Conservation (phyloP, 2,888 invertebrate genomes). For the Papilio elwesi region DNA sequence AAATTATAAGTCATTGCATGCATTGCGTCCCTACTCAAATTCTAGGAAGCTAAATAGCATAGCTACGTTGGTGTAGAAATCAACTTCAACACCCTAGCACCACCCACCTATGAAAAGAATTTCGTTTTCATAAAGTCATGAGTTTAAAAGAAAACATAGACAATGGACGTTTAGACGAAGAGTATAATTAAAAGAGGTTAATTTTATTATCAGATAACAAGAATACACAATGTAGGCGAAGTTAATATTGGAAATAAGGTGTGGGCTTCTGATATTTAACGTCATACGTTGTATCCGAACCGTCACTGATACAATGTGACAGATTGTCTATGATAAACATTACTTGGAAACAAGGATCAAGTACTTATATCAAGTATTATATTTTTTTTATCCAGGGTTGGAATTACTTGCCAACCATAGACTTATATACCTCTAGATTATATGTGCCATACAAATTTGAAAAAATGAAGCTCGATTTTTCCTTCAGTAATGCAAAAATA, state of each 20-base stretch:
- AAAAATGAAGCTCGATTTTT: too few relatives aligned
- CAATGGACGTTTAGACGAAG: not conserved
- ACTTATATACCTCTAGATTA: too few relatives aligned
- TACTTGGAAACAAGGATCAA: not conserved
- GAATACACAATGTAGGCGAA: slow-evolving; percentile 7
- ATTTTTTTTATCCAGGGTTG: too few relatives aligned
- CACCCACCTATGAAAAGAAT: not conserved
- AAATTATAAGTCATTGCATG: too few relatives aligned
- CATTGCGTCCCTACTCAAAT: too few relatives aligned
- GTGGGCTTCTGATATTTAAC: slow-evolving; percentile 16
- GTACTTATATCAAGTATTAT: too few relatives aligned
- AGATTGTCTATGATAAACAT: slow-evolving; percentile 1
- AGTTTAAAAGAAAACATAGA: not conserved
- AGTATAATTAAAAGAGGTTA: not conserved
- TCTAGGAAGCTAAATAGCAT: too few relatives aligned
- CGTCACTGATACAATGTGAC: not conserved
- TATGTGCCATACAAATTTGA: too few relatives aligned
- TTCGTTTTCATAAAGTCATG: not conserved
- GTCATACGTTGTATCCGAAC: slow-evolving; percentile 3
- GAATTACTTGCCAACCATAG: not conserved
- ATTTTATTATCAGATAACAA: slow-evolving; percentile 3
- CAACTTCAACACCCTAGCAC: too few relatives aligned
- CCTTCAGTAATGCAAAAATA: too few relatives aligned
- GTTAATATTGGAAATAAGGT: slow-evolving; percentile 22
- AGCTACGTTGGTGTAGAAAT: too few relatives aligned